These are phyloP conservation scores for Apteryx mantelli DNA, from an alignment of 2,113 vertebrate genomes.

Conservation along the genomic window DNA sequence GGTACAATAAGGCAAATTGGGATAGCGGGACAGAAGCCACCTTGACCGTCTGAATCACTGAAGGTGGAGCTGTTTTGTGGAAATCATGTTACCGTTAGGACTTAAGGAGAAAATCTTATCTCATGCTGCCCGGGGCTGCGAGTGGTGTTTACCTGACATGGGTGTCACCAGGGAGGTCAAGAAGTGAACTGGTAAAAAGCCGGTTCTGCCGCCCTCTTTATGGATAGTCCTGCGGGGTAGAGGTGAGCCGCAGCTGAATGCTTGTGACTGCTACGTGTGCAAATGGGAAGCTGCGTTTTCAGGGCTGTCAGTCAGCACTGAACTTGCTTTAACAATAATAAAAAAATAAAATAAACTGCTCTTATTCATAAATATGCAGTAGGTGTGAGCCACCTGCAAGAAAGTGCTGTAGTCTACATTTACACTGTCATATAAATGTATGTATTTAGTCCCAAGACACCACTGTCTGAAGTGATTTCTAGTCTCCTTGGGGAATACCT, in stretches of 20 bases:
- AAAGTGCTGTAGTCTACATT: neutral
- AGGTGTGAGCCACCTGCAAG: neutral
- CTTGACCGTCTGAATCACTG: neutral
- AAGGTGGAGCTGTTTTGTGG: neutral
- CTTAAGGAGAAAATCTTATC: neutral
- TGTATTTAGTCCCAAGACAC: slow-evolving; percentile 33
- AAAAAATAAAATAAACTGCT: neutral
- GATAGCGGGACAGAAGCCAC: neutral
- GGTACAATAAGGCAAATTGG: neutral
- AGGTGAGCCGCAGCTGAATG: neutral
- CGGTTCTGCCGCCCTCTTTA: neutral
- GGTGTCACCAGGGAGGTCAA: neutral
- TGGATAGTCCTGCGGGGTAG: neutral
- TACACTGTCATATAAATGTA: neutral
- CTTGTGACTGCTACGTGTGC: neutral
- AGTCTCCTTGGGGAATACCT: slow-evolving; percentile 26
- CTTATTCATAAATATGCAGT: neutral
- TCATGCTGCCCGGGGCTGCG: neutral
- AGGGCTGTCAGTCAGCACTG: neutral
- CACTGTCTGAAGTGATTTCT: slow-evolving; percentile 31
- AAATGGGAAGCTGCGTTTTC: neutral
- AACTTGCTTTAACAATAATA: neutral
- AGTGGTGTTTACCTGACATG: neutral
- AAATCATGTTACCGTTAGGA: neutral
- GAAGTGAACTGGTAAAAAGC: neutral